Evolutionary conservation across 2,113 vertebrate genomes (phyloP), one percentile per base, ranked within the genome.

Genomic region (Circaetus cinerascens): DNA sequence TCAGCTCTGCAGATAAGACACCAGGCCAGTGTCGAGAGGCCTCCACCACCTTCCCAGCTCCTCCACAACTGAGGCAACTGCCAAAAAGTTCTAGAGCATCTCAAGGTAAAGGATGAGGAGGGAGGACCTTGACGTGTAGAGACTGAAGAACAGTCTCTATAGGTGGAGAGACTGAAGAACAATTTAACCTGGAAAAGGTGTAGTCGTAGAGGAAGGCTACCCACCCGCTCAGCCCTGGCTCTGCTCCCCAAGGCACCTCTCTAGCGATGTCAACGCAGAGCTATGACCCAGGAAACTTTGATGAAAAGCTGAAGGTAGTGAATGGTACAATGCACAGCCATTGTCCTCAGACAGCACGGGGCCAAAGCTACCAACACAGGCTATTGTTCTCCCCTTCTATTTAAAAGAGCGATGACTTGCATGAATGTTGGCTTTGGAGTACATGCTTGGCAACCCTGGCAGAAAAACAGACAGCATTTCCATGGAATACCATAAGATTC

Each of bases 391-490:
- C 36, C 38, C 73, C 40, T 63, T 81, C 81, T 82, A 45, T 81
- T 87, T 68, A 36, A 41, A 66, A 88, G 43, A 23, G 40, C 3
- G 8, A 15, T 25, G 23, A 82, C 27, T 93, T 40, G 56, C 17
- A 2, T 55, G 66, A 71, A 74, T 18, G 0, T 27, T 81, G 67
- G n/a, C 63, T 88, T 69, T 57, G 69, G 56, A 93, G 56, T 63
- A 87, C 3, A 2, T 68, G 80, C 77, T 94, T 93, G 87, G 86
- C 89, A 94, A 75, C 13, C 5, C 51, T 40, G n/a, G 56, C 32
- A 89, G 64, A 93, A 74, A 91, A 96, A 95, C 73, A 95, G 62
- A 57, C 26, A 90, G 75, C 38, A 71, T 84, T 94, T 93, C 53
- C 84, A 93, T 16, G n/a, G 56, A 94, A 71, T 84, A 81, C 46